A percentile compares a stretch with the other conserved stretches of the same genome.
Evolutionary conservation across 2,797 vertebrate genomes (phyloP).

Genomic region (Paedocypris micromegethes): DNA sequence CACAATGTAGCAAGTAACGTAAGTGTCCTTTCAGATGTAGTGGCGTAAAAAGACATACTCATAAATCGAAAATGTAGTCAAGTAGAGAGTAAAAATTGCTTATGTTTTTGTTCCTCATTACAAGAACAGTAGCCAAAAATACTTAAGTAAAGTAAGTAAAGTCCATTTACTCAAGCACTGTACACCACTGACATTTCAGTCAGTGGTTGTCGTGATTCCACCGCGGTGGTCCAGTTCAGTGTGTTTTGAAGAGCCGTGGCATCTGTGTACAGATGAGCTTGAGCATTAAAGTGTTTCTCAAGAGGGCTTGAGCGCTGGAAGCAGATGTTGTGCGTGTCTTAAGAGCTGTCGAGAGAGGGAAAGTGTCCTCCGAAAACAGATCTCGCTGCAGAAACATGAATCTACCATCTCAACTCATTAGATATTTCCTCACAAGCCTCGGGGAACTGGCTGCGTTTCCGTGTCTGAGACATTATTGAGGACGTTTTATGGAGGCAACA

Average conservation of each 20-base stretch:
- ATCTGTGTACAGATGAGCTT: conserved; percentile 41
- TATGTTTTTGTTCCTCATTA: too few relatives aligned
- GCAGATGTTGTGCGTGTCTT: conserved; percentile 36
- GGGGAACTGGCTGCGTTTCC: conserved; percentile 3
- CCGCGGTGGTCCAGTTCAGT: neutral
- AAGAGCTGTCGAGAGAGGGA: conserved; percentile 7
- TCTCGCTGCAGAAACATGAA: conserved; percentile 16
- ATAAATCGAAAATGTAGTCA: too few relatives aligned
- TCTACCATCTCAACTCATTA: conserved; percentile 36
- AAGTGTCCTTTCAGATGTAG: too few relatives aligned
- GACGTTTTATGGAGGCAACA: neutral
- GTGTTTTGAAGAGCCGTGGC: conserved; percentile 8
- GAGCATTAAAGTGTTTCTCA: conserved; percentile 39
- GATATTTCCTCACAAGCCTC: conserved; percentile 24
- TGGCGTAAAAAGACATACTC: too few relatives aligned
- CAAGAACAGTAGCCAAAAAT: too few relatives aligned
- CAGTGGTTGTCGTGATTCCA: neutral
- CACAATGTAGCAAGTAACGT: too few relatives aligned
- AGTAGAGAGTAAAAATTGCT: too few relatives aligned
- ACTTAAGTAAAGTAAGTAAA: too few relatives aligned
- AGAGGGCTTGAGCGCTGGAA: conserved; percentile 20
- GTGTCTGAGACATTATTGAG: neutral
- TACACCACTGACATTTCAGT: neutral
- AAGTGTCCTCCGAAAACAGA: conserved; percentile 21
- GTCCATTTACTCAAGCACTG: too few relatives aligned